A percentile compares a stretch with the other conserved stretches of the same genome.
These are phyloP conservation scores for Chionoecetes opilio DNA, from an alignment of 1,140 invertebrate species.

Conservation along the genomic window DNA sequence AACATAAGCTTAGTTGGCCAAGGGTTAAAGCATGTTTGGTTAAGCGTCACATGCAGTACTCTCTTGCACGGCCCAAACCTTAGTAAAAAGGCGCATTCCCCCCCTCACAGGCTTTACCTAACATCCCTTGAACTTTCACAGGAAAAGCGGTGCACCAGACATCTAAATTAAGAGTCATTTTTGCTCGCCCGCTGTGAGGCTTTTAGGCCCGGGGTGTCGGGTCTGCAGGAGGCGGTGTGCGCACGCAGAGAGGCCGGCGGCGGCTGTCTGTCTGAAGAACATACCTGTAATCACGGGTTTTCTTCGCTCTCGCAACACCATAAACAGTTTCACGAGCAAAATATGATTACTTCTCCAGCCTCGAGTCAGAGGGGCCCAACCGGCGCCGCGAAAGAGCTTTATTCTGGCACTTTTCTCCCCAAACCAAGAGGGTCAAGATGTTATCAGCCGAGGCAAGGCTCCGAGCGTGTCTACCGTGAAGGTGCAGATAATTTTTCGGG, in stretches of 20 bases:
- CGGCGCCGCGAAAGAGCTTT: conserved; percentile 34
- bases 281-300: conserved; percentile 80
- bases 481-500: conserved; percentile 76
- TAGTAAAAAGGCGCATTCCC: conserved; percentile 78
- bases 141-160: conserved; percentile 59
- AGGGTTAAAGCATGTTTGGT: conserved; percentile 80
- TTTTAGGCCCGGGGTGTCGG: conserved; percentile 70
- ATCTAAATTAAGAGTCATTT: conserved; percentile 71
- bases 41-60: conserved; percentile 78
- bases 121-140: conserved; percentile 24
- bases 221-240: conserved; percentile 70
- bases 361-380: conserved; percentile 71
- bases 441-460: conserved; percentile 41
- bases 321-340: conserved; percentile 81
- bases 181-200: conserved; percentile 37
- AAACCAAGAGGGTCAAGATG: conserved; percentile 71
- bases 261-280: conserved; percentile 76
- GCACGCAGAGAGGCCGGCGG: conserved; percentile 79
- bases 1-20: conserved; percentile 68
- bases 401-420: conserved; percentile 69
- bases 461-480: conserved; percentile 69
- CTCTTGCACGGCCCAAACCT: conserved; percentile 67
- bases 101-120: conserved; percentile 58
- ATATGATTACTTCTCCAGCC: conserved; percentile 79
- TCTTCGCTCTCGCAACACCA: conserved; percentile 80